Evolutionary conservation across 1,140 invertebrate genomes (phyloP).

Genomic region (Pogonognathellus flavescens): DNA sequence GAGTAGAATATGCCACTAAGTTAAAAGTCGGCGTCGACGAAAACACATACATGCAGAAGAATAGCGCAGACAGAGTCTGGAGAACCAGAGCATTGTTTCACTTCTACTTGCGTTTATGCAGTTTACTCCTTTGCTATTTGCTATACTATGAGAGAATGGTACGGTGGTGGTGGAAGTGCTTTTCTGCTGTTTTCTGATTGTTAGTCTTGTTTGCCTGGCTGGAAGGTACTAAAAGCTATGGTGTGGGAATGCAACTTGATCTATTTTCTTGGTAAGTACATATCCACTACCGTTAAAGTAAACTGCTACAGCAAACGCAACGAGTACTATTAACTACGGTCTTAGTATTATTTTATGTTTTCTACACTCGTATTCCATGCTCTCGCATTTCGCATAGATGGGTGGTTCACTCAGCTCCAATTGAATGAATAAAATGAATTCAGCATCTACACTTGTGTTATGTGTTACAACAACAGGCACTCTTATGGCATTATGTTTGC

Average conservation of each 20-base stretch:
- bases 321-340: background rate
- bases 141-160: background rate
- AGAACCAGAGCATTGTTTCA: constrained; percentile 7
- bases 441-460: background rate
- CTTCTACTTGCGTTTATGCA: constrained; percentile 4
- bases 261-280: constrained; percentile 11
- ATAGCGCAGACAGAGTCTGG: background rate
- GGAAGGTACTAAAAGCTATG: background rate
- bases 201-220: background rate
- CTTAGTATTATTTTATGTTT: too few species aligned
- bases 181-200: constrained; percentile 19
- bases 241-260: constrained; percentile 48
- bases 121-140: background rate
- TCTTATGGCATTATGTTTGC: background rate
- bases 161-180: too few species aligned
- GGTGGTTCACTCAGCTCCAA: too few species aligned
- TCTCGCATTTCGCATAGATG: too few species aligned
- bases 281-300: background rate
- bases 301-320: background rate
- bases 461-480: background rate
- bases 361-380: too few species aligned
- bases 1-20: background rate
- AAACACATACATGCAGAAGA: constrained; percentile 17
- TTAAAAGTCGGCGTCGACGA: constrained; percentile 32
- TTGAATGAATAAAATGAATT: too few species aligned